Evolutionary conservation across 2,797 vertebrate genomes (phyloP).

Genomic region (Lithobates sylvaticus): DNA sequence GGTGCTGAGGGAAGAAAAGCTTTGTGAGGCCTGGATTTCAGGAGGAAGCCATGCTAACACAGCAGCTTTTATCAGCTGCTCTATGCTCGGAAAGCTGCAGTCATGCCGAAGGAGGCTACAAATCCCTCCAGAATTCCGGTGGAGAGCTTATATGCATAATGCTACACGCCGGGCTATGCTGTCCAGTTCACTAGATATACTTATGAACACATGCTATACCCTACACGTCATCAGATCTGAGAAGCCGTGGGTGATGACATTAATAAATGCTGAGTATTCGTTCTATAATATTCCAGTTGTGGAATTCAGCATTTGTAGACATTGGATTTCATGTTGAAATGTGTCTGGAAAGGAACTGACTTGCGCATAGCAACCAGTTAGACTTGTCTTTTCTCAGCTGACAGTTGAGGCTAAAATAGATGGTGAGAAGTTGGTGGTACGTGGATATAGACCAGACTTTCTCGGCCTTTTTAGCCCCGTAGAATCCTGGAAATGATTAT

Average conservation of each 20-base stretch:
- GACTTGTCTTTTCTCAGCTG: too few species aligned
- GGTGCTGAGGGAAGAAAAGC: slow-evolving; percentile 29
- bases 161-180: background rate
- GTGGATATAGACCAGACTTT: too few species aligned
- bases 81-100: slow-evolving; percentile 5
- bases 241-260: background rate
- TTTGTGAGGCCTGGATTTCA: slow-evolving; percentile 29
- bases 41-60: slow-evolving; percentile 41
- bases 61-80: slow-evolving; percentile 45
- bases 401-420: too few species aligned
- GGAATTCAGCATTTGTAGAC: too few species aligned
- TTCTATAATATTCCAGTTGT: too few species aligned
- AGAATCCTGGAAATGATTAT: too few species aligned
- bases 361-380: too few species aligned
- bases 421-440: too few species aligned
- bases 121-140: background rate
- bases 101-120: background rate
- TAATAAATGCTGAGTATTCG: background rate
- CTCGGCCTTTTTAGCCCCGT: too few species aligned
- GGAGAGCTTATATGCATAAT: background rate
- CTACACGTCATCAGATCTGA: background rate
- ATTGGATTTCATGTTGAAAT: too few species aligned
- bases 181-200: background rate
- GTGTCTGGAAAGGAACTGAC: too few species aligned
- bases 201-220: background rate